Evolutionary conservation across 2,113 vertebrate genomes (phyloP).

Genomic region (Ageneiosus marmoratus): DNA sequence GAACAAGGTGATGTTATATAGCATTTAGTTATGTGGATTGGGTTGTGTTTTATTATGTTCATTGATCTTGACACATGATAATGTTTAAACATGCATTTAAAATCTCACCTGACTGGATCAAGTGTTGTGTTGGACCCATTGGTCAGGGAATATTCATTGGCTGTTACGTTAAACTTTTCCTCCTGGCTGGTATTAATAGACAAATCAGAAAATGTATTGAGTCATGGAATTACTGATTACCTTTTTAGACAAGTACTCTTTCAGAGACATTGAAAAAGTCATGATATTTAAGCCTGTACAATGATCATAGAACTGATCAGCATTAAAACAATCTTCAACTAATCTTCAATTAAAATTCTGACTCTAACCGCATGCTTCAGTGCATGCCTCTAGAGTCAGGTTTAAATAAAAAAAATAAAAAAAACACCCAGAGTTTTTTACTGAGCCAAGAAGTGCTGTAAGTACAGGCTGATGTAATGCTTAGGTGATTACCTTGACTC

Average conservation of each 20-base stretch:
- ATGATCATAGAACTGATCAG: neutral
- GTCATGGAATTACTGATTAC: conserved; percentile 2
- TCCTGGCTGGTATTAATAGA: conserved; percentile 28
- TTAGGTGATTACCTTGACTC: conserved; percentile 63
- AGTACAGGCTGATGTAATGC: neutral
- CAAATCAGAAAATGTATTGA: neutral
- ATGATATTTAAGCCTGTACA: neutral
- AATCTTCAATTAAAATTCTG: neutral
- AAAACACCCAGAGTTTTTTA: neutral
- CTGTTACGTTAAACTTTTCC: neutral
- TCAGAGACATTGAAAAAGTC: neutral
- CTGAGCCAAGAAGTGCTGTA: neutral
- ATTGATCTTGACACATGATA: conserved; percentile 2
- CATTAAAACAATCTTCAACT: neutral
- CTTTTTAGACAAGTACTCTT: neutral
- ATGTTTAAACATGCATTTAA: neutral
- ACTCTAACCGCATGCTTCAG: neutral
- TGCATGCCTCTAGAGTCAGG: neutral
- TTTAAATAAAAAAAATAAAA: neutral
- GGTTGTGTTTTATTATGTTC: neutral
- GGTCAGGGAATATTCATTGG: conserved; percentile 44
- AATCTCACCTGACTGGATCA: conserved; percentile 42
- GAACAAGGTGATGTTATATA: neutral
- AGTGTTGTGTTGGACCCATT: conserved; percentile 39
- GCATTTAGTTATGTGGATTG: neutral